Evolutionary conservation across 2,113 vertebrate genomes (phyloP).

Genomic region (Prinia subflava): DNA sequence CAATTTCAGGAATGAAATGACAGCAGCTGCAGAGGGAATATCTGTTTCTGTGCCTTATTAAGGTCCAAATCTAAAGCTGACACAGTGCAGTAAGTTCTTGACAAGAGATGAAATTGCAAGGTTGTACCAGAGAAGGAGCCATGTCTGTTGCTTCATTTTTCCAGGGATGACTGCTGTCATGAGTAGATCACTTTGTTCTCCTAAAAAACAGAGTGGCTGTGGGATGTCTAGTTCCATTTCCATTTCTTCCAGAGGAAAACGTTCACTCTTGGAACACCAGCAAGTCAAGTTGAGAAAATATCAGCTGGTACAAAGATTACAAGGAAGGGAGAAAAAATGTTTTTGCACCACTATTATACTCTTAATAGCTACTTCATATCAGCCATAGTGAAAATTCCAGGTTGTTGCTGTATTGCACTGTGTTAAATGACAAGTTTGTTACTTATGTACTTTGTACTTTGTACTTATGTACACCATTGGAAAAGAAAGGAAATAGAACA

Average conservation of each 20-base stretch:
- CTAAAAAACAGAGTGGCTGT: background rate
- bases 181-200: background rate
- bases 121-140: background rate
- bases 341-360: background rate
- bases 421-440: background rate
- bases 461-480: background rate
- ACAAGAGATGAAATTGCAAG: background rate
- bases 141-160: background rate
- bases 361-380: background rate
- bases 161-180: background rate
- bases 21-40: background rate
- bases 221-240: background rate
- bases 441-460: background rate
- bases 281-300: background rate
- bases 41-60: background rate
- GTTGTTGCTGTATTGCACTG: background rate
- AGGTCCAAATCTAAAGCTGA: background rate
- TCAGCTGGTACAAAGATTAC: background rate
- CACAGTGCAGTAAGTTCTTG: background rate
- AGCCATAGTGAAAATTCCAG: background rate
- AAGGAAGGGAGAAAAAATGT: background rate
- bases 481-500: background rate
- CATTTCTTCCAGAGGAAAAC: background rate
- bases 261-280: background rate
- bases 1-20: background rate